Percentiles rank a stretch among this genome's conserved stretches.
Evolutionary conservation across 2,888 invertebrate genomes (phyloP).

Genomic region (Melolontha melolontha): DNA sequence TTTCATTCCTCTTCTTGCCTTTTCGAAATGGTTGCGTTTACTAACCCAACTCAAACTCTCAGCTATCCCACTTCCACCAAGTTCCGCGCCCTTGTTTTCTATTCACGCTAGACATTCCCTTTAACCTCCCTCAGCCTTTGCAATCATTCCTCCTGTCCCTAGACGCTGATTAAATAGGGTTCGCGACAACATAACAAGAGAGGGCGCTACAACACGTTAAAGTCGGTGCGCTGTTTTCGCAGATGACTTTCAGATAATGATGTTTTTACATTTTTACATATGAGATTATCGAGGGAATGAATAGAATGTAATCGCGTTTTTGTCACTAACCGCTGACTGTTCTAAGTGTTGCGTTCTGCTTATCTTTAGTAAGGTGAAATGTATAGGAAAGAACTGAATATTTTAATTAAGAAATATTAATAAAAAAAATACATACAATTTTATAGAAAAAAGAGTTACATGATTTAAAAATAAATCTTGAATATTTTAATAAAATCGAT

Average conservation of each 20-base stretch:
- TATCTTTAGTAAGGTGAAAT: no score
- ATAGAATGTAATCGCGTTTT: constrained; percentile 32
- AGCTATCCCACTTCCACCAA: no score
- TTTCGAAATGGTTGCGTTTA: constrained; percentile 7
- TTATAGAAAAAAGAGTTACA: no score
- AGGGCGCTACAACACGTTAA: neutral
- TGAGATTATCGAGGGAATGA: constrained; percentile 26
- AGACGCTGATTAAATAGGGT: constrained; percentile 33
- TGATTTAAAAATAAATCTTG: no score
- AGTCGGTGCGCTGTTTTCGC: constrained; percentile 7
- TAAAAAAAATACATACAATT: no score
- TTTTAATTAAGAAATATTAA: no score
- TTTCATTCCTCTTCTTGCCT: neutral
- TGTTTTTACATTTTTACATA: constrained; percentile 37
- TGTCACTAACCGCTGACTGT: constrained; percentile 3
- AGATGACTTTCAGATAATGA: constrained; percentile 37
- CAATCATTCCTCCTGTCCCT: constrained; percentile 24
- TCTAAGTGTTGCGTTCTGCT: no score
- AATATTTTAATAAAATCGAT: no score
- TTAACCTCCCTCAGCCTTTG: constrained; percentile 7
- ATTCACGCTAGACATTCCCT: neutral
- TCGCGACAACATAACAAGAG: constrained; percentile 8
- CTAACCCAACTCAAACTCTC: constrained; percentile 7
- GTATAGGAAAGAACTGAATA: no score
- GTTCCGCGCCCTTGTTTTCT: neutral